Evolutionary conservation across 1,140 invertebrate genomes (phyloP).

Genomic region (Nasonia giraulti): DNA sequence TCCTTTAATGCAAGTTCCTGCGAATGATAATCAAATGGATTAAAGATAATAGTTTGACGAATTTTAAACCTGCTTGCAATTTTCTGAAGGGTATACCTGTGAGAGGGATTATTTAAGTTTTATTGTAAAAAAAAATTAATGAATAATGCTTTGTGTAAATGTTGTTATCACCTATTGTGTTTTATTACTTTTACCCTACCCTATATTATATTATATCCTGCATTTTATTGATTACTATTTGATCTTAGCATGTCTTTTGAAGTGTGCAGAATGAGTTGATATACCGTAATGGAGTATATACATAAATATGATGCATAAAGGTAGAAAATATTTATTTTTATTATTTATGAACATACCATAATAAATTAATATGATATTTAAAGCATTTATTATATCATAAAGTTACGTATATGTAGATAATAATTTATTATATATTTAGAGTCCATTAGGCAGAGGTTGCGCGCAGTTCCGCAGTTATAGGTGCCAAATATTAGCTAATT

Average conservation of each 20-base stretch:
- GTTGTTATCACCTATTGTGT: constrained; percentile 52
- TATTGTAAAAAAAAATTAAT: constrained; percentile 63
- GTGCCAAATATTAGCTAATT: too few relatives aligned
- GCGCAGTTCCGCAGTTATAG: too few relatives aligned
- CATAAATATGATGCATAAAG: too few relatives aligned
- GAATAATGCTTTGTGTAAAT: constrained; percentile 58
- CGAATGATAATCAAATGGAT: not conserved
- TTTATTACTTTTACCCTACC: constrained; percentile 46
- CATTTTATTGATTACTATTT: constrained; percentile 18
- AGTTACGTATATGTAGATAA: too few relatives aligned
- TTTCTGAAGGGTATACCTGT: constrained; percentile 36
- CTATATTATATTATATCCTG: not conserved
- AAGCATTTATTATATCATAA: too few relatives aligned
- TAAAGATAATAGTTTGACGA: not conserved
- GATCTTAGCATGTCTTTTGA: not conserved
- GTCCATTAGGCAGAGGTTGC: too few relatives aligned
- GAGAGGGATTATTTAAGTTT: constrained; percentile 57
- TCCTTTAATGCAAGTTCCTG: not conserved
- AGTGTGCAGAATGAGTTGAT: not conserved
- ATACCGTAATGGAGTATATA: too few relatives aligned
- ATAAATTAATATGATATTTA: too few relatives aligned
- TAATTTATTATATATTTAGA: too few relatives aligned
- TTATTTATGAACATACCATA: too few relatives aligned
- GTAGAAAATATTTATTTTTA: too few relatives aligned
- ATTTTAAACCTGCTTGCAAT: constrained; percentile 16